Conservation (phyloP, 2,797 vertebrate genomes). For the Hybognathus amarus region DNA sequence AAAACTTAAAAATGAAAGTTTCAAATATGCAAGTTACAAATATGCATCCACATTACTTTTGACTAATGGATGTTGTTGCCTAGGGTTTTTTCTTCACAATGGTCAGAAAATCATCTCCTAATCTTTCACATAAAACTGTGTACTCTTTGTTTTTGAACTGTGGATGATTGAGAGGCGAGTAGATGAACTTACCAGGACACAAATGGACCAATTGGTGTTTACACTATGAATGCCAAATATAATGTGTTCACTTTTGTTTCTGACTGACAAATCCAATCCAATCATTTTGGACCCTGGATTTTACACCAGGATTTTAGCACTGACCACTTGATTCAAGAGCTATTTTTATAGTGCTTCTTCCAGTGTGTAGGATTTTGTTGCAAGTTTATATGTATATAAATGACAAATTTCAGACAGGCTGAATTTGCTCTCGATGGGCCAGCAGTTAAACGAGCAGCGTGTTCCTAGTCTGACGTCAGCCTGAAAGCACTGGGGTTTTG, state of each 20-base stretch:
- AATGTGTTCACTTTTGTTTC: not conserved
- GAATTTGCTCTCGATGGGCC: not conserved
- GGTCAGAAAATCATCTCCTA: no score
- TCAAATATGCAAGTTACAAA: no score
- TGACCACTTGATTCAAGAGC: not conserved
- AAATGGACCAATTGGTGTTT: not conserved
- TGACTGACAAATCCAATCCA: not conserved
- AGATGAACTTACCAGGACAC: not conserved
- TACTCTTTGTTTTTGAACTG: not conserved
- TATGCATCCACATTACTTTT: no score
- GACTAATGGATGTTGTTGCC: no score
- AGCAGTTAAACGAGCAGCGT: not conserved
- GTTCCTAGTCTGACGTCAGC: conserved; percentile 13
- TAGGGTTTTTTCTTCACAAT: no score
- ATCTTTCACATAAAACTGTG: no score
- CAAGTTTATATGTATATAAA: no score
- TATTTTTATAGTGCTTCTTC: not conserved
- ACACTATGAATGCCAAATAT: not conserved
- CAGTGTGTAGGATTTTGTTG: not conserved
- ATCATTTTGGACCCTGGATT: not conserved
- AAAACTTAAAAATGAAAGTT: no score
- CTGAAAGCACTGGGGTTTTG: conserved; percentile 38
- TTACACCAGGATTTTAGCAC: not conserved
- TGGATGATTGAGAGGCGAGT: not conserved
- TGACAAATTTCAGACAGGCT: not conserved